Percentiles rank a stretch among this genome's conserved stretches.
These are phyloP conservation scores for Holacanthella duospinosa DNA, from an alignment of 2,888 invertebrate genomes.

Conservation along the genomic window DNA sequence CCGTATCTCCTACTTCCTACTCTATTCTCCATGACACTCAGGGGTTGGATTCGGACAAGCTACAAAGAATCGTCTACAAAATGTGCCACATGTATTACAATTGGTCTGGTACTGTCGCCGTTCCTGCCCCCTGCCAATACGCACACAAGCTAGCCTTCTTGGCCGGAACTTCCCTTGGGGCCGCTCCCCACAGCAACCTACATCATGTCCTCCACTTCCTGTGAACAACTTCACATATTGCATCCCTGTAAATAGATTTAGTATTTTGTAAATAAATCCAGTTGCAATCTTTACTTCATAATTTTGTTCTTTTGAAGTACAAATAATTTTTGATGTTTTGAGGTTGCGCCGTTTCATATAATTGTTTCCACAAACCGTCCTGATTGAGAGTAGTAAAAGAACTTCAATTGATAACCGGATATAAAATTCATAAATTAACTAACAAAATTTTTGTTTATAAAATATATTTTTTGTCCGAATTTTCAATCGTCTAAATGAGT, in stretches of 20 bases:
- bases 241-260: no score
- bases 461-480: no score
- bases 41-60: constrained; percentile 56
- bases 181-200: neutral
- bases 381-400: no score
- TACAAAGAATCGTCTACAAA: constrained; percentile 78
- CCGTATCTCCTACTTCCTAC: constrained; percentile 81
- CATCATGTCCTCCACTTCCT: neutral
- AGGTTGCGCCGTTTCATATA: no score
- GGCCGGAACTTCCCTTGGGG: constrained; percentile 3
- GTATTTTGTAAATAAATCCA: neutral
- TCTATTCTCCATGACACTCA: constrained; percentile 69
- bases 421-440: no score
- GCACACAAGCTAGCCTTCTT: constrained; percentile 46
- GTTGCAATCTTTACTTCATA: neutral
- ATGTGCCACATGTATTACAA: constrained; percentile 83
- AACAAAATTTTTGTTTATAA: no score
- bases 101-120: constrained; percentile 54
- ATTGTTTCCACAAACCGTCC: no score
- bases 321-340: no score
- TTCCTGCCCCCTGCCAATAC: constrained; percentile 48
- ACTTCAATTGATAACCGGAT: no score
- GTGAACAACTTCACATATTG: no score
- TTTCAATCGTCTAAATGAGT: no score
- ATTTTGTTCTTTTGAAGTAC: neutral